Conservation (phyloP, 1,140 invertebrate genomes). For the Drosophila mayri region DNA sequence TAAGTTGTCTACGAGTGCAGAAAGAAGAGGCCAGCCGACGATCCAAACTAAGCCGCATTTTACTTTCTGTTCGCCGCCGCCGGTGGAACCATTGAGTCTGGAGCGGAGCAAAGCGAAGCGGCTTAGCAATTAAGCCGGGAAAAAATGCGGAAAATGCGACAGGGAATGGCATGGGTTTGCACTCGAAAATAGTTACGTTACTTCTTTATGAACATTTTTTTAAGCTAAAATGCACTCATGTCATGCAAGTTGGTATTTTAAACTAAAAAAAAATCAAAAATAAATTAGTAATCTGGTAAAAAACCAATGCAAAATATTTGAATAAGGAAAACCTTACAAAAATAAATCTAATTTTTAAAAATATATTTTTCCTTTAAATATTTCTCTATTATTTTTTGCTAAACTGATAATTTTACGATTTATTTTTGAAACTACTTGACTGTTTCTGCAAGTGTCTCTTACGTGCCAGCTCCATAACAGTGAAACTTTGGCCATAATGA, state of each 20-base stretch:
- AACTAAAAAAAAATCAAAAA: too few relatives aligned
- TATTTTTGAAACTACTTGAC: not conserved
- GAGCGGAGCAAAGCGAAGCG: constrained; percentile 13
- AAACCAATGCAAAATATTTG: too few relatives aligned
- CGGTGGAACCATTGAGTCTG: constrained; percentile 32
- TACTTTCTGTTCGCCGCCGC: constrained; percentile 59
- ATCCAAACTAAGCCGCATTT: constrained; percentile 49
- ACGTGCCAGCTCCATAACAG: constrained; percentile 33
- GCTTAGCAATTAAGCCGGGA: constrained; percentile 63
- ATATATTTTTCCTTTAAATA: too few relatives aligned
- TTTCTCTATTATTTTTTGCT: not conserved
- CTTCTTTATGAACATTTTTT: not conserved
- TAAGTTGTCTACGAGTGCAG: constrained; percentile 77
- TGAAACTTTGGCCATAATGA: constrained; percentile 50
- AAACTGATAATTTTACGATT: not conserved
- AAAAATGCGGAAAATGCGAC: constrained; percentile 64
- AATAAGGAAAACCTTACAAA: too few relatives aligned
- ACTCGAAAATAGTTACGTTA: constrained; percentile 13
- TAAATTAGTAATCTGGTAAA: too few relatives aligned
- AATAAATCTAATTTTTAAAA: too few relatives aligned
- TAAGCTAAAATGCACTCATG: not conserved
- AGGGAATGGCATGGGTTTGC: constrained; percentile 18
- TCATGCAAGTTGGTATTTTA: not conserved
- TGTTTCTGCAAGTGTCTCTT: constrained; percentile 3
- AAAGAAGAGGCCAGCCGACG: constrained; percentile 31